Evolutionary conservation across 53 echinoderm and acorn worm genomes (phyloP).

Genomic region (Holothuria leucospilota): DNA sequence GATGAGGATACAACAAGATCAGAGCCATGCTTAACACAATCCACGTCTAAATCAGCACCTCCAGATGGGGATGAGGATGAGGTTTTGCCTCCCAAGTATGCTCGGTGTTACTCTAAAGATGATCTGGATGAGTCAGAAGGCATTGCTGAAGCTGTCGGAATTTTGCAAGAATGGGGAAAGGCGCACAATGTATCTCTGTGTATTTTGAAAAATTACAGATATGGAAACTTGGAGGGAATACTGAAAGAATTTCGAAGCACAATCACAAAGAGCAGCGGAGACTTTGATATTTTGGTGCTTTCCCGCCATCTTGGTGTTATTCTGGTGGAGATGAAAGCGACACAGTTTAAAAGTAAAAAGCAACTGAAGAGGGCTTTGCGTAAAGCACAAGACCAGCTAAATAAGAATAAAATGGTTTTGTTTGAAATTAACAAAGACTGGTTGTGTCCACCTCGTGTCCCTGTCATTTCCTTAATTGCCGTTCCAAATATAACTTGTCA

Average conservation of each 20-base stretch:
- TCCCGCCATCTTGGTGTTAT: constrained; percentile 11
- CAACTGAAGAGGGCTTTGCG: neutral
- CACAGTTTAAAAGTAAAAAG: neutral
- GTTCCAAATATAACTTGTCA: neutral
- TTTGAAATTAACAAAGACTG: constrained; percentile 15
- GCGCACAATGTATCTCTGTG: neutral
- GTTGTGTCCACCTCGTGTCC: neutral
- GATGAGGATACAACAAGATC: too few relatives aligned
- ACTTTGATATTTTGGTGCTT: constrained; percentile 12
- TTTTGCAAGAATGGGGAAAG: neutral
- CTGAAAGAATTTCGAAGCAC: too few relatives aligned
- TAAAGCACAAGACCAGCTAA: neutral
- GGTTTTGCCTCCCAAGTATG: too few relatives aligned
- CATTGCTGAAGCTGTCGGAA: neutral
- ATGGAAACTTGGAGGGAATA: neutral
- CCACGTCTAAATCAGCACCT: too few relatives aligned
- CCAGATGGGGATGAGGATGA: too few relatives aligned
- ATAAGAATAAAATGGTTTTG: constrained; percentile 7
- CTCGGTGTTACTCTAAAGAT: too few relatives aligned
- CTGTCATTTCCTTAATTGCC: neutral
- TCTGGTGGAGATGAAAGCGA: constrained; percentile 10
- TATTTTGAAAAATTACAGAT: constrained; percentile 17
- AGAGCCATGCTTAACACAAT: too few relatives aligned
- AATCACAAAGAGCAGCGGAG: neutral
- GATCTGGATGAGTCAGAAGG: neutral